Conservation (phyloP, 2,888 invertebrate species). For the Neoscelio sp. region DNA sequence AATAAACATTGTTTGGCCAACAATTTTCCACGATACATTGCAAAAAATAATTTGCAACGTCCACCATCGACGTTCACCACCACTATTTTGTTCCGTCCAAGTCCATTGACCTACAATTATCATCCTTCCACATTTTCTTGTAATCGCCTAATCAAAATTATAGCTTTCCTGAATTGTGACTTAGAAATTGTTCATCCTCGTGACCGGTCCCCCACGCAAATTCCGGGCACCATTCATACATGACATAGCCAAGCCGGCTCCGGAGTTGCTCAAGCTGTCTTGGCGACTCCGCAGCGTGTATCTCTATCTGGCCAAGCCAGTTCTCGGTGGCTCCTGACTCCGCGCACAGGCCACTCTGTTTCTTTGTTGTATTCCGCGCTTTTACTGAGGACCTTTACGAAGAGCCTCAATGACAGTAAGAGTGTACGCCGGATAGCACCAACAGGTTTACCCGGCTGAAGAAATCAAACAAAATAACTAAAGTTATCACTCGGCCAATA, state of each 20-base stretch:
- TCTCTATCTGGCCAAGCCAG: conserved; percentile 45
- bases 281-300: neutral
- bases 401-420: conserved; percentile 39
- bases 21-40: too few relatives aligned
- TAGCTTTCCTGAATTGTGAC: too few relatives aligned
- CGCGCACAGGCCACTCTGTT: conserved; percentile 33
- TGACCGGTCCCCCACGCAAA: conserved; percentile 41
- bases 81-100: too few relatives aligned
- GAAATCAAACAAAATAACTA: conserved; percentile 4
- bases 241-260: too few relatives aligned
- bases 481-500: neutral
- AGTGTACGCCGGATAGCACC: conserved; percentile 27
- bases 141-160: too few relatives aligned
- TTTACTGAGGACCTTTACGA: conserved; percentile 21
- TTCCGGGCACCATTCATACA: neutral
- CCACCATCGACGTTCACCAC: too few relatives aligned
- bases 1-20: too few relatives aligned
- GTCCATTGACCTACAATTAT: too few relatives aligned
- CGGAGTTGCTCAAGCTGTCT: neutral
- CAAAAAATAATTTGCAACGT: too few relatives aligned
- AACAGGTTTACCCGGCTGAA: neutral
- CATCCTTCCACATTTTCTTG: too few relatives aligned
- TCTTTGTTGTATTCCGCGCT: neutral
- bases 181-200: conserved; percentile 17
- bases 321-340: conserved; percentile 51